A percentile compares a stretch with the other conserved stretches of the same genome.
Conservation (phyloP, 2,113 vertebrate genomes). For the Cryptoleucopteryx plumbea region DNA sequence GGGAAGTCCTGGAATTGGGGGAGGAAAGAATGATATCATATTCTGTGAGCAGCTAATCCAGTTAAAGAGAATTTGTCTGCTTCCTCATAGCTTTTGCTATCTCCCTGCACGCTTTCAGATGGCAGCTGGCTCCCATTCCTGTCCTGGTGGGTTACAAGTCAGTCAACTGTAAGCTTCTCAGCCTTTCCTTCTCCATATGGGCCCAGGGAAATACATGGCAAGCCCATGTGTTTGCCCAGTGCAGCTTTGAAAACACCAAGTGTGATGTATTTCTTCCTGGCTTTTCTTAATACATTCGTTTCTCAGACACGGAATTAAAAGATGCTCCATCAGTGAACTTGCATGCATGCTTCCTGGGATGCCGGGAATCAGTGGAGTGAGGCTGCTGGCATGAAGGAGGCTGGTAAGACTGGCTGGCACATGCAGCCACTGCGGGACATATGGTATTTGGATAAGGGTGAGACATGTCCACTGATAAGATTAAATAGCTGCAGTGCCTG, state of each 20-base stretch:
- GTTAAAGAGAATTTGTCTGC: background rate
- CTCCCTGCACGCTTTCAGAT: background rate
- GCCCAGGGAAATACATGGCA: background rate
- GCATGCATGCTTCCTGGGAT: background rate
- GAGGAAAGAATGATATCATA: background rate
- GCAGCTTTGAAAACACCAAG: background rate
- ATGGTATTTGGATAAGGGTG: background rate
- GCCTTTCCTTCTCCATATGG: background rate
- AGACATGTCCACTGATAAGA: background rate
- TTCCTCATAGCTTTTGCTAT: background rate
- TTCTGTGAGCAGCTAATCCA: background rate
- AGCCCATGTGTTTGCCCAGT: background rate
- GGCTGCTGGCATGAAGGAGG: background rate
- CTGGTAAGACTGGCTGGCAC: background rate
- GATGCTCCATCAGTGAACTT: background rate
- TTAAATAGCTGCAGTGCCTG: background rate
- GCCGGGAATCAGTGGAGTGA: background rate
- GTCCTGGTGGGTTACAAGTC: background rate
- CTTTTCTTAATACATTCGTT: background rate
- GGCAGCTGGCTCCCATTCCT: conserved; percentile 6
- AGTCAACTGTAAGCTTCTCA: background rate
- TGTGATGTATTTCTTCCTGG: background rate
- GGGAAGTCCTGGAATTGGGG: background rate
- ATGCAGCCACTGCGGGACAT: background rate
- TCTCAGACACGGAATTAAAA: background rate